Conservation (phyloP, 2,113 vertebrate genomes). For the Lycocorax pyrrhopterus region DNA sequence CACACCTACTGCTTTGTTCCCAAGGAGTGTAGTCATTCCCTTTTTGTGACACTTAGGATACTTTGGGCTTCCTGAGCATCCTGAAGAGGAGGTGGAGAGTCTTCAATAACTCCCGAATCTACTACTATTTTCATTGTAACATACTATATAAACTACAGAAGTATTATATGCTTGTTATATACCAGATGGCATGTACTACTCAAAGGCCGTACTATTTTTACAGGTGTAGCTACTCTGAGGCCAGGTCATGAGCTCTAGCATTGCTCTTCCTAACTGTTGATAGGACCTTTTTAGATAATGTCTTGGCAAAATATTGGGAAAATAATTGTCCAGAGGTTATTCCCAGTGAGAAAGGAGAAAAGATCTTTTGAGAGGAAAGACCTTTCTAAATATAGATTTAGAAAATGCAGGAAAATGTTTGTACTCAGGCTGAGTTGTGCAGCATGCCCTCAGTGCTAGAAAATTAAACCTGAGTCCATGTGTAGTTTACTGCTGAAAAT, state of each 20-base stretch:
- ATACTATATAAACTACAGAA: not conserved
- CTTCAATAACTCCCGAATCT: not conserved
- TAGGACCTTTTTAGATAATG: not conserved
- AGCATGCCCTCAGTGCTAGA: not conserved
- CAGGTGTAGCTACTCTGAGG: not conserved
- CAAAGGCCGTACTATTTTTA: not conserved
- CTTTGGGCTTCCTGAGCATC: not conserved
- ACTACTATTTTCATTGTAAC: not conserved
- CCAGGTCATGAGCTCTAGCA: not conserved
- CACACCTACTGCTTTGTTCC: not conserved
- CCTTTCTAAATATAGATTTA: not conserved
- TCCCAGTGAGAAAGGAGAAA: not conserved
- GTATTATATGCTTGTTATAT: not conserved
- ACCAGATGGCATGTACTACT: fast-evolving
- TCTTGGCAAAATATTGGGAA: not conserved
- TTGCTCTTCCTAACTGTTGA: not conserved
- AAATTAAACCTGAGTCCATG: not conserved
- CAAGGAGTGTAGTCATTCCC: not conserved
- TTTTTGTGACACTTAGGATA: not conserved
- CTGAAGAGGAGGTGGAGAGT: not conserved
- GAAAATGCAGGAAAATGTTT: not conserved
- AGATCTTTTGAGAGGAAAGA: not conserved
- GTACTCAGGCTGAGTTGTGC: not conserved
- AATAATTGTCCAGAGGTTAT: not conserved
- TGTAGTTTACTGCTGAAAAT: not conserved